Conservation (phyloP, 2,797 vertebrate genomes). For the Catostomus latipinnis region DNA sequence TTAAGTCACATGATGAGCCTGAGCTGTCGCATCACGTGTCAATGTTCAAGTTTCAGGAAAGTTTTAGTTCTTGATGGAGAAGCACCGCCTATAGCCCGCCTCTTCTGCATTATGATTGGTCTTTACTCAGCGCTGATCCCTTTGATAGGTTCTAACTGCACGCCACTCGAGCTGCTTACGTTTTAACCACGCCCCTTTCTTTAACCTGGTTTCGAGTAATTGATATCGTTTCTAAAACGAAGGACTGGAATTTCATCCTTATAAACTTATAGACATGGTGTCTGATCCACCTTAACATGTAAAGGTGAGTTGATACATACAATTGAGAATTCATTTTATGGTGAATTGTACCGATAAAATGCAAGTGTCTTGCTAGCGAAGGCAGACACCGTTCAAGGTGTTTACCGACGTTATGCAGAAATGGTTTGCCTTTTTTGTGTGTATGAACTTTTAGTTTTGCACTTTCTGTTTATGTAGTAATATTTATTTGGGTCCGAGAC, state of each 20-base stretch:
- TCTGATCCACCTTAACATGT: not conserved
- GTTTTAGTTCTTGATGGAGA: constrained; percentile 64
- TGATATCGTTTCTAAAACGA: constrained; percentile 61
- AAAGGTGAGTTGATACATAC: constrained; percentile 69
- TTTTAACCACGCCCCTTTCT: constrained; percentile 64
- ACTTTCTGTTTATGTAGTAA: not conserved
- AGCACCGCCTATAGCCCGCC: constrained; percentile 63
- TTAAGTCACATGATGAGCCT: constrained; percentile 76
- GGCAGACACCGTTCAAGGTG: constrained; percentile 45
- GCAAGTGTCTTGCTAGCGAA: not conserved
- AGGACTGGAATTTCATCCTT: constrained; percentile 32
- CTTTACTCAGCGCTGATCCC: accelerated
- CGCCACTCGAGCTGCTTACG: constrained; percentile 39
- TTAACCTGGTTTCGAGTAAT: constrained; percentile 69
- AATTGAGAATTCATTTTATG: constrained; percentile 1
- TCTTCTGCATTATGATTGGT: constrained; percentile 60
- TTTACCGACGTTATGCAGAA: constrained; percentile 32
- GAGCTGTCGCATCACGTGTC: constrained; percentile 74
- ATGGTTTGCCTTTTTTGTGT: not conserved
- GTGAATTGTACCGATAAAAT: not conserved
- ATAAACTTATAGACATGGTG: constrained; percentile 16
- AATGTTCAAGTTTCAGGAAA: constrained; percentile 79
- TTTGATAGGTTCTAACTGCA: constrained; percentile 62
- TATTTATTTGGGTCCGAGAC: not conserved
- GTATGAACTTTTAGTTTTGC: not conserved